Base-by-base conservation (phyloP, 2,797 vertebrate species). In the Melanotaenia boesemani region DNA sequence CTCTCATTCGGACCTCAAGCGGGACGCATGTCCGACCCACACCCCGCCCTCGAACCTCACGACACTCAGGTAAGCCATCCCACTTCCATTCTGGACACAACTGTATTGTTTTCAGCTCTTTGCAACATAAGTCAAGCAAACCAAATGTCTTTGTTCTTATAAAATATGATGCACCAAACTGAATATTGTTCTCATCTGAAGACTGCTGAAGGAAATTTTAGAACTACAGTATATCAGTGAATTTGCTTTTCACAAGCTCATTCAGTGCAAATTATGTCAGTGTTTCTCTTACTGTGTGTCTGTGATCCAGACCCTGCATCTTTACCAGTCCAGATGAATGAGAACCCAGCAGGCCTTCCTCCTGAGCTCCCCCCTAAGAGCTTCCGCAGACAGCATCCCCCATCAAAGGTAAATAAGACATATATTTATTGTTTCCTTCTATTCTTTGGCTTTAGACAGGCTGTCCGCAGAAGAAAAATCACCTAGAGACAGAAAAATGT, bases 1-100 rank as follows among this genome's bases (percentile, higher is more conserved):
- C 94, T 0, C 86, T 95, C 48, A 84, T 94, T 13, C 93, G 96
- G 34, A 96, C 96, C 39, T 95, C 94, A 63, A 97, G 96, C 0
- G 95, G 95, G n/a, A 95, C 96, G 2, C 82, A 92, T 0, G 73
- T 92, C 48, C 62, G 82, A 24, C 90, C 93, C 0, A 39, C 75
- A 6, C 88, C 78, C 6, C 72, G 71, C 16, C 92, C 72, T 0
- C 88, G 73, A 54, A 52, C 79, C 34, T 79, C 90, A 1, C 84
- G 87, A 22, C 92, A 91, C 86, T 96, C 97, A 72, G 96, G 97
- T 98, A 87, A 91, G 26, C 36, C 36, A 22, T 62, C 41, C 11
- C 28, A 6, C 48, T 24, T 36, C 44, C 6, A 11, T 15, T 16
- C 24, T 32, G 26, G 13, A 12, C 24, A 18, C 16, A 16, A 13